Percentiles rank a stretch among this genome's conserved stretches.
These are phyloP conservation scores for Forbesichthys papilliferus DNA, from an alignment of 2,113 vertebrate genomes.

Conservation along the genomic window DNA sequence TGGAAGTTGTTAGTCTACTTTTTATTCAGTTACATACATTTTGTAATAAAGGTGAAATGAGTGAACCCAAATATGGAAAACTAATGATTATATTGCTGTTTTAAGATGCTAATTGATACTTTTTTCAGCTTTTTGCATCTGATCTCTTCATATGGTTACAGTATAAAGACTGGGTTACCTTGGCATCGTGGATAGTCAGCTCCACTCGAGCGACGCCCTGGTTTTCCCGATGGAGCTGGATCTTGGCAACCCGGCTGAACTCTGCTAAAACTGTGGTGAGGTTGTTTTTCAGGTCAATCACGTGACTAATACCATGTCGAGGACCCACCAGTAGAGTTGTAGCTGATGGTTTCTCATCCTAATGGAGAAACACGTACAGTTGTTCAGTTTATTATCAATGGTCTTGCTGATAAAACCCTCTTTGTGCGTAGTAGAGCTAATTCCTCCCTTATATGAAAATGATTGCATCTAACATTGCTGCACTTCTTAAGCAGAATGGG, in stretches of 20 bases:
- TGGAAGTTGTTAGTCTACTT: no score
- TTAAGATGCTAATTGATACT: neutral
- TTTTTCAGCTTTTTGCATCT: neutral
- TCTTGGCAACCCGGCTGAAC: constrained; percentile 94
- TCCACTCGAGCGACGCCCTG: constrained; percentile 95
- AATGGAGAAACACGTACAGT: constrained; percentile 13
- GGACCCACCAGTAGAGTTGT: constrained; percentile 94
- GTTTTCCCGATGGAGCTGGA: constrained; percentile 95
- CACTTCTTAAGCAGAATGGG: neutral
- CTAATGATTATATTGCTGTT: neutral
- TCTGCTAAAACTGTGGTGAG: constrained; percentile 95
- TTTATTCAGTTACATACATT: no score
- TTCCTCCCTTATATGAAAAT: neutral
- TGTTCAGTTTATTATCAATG: neutral
- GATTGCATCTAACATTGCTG: neutral
- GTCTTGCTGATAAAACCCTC: neutral
- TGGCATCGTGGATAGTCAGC: constrained; percentile 91
- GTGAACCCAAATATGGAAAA: neutral
- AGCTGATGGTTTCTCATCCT: constrained; percentile 95
- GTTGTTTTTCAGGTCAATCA: constrained; percentile 98
- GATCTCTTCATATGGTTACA: no score
- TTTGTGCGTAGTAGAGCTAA: neutral
- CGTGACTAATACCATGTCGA: constrained; percentile 96
- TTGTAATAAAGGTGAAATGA: no score
- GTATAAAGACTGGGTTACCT: constrained; percentile 72